Percentiles rank a stretch among this genome's conserved stretches.
Evolutionary conservation across 2,113 vertebrate species (phyloP).

Genomic region (Percina caprodes): DNA sequence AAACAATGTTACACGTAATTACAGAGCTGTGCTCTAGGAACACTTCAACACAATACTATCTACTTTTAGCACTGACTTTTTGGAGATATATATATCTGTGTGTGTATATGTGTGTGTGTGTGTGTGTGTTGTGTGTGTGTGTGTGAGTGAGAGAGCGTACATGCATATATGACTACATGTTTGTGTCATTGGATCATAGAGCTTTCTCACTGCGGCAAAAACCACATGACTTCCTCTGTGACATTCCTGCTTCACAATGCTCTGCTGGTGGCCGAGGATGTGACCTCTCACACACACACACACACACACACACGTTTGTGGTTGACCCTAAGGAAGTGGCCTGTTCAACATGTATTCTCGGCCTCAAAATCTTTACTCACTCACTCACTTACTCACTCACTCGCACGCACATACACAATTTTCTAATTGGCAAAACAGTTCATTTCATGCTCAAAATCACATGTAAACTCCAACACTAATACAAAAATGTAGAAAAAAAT

Average conservation of each 20-base stretch:
- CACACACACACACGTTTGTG: background rate
- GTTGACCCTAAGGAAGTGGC: background rate
- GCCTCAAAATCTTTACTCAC: background rate
- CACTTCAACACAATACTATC: constrained; percentile 19
- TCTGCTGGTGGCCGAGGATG: constrained; percentile 1
- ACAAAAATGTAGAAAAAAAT: no score
- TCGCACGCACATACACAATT: background rate
- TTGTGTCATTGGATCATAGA: background rate
- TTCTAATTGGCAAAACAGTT: no score
- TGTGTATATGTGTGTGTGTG: no score
- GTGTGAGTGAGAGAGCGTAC: background rate
- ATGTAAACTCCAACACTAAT: no score
- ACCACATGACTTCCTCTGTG: constrained; percentile 18
- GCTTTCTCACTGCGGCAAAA: background rate
- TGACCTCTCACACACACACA: background rate
- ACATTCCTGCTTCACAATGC: constrained; percentile 12
- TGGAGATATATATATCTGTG: background rate
- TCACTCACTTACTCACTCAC: no score
- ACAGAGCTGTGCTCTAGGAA: constrained; percentile 9
- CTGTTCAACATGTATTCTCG: background rate
- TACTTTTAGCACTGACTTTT: constrained; percentile 17
- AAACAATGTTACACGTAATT: constrained; percentile 10
- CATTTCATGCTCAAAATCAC: no score
- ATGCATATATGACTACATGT: background rate
- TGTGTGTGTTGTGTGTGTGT: background rate